Base-by-base conservation (phyloP, 1,140 invertebrate species). In the Euglossa dilemma region DNA sequence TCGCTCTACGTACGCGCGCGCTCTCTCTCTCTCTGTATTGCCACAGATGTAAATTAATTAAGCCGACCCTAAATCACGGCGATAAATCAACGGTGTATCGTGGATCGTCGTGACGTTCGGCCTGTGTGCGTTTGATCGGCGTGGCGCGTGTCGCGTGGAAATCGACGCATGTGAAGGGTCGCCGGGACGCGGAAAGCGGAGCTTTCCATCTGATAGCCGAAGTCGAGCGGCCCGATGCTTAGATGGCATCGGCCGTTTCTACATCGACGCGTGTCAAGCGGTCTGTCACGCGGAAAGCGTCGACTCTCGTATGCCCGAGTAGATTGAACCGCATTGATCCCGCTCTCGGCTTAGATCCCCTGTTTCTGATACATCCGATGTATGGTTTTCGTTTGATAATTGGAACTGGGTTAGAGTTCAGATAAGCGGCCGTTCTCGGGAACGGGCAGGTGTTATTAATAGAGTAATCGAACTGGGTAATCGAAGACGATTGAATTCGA, bases 41-140 rank as follows among this genome's bases (percentile, higher is more conserved):
- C 56, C 54, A 45, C 45, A 52, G 67, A 80, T 80, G 69, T 80
- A 63, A 80, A 80, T 80, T 80, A 80, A 73, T 80, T 80, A 73
- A 80, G 57, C 78, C 4, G 57, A 4, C 25, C 8, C 45, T 80
- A 63, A 63, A 73, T 72, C 78, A 63, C 18, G 47, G 28, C 47
- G 54, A 80, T 80, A 80, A 80, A 80, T 80, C 69, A 50, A n/a
- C 67, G 28, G 25, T 6, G 25, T 79, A 79, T 79, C 52, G 25
- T 43, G 36, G 70, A 73, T 80, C 56, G 28, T 80, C 56, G 28
- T 63, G 57, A 63, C 78, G 47, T 20, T 20, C 23, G 57, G 18
- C 20, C 57, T 16, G 28, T 43, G 47, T 12, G 57, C 69, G 70
- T 80, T 36, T 50, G 77, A 72, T 61, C 67, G 45, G 45, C n/a